phyloP scores from a whole-genome alignment of 1,140 invertebrate species.

The Wiebesia pumilae region DNA sequence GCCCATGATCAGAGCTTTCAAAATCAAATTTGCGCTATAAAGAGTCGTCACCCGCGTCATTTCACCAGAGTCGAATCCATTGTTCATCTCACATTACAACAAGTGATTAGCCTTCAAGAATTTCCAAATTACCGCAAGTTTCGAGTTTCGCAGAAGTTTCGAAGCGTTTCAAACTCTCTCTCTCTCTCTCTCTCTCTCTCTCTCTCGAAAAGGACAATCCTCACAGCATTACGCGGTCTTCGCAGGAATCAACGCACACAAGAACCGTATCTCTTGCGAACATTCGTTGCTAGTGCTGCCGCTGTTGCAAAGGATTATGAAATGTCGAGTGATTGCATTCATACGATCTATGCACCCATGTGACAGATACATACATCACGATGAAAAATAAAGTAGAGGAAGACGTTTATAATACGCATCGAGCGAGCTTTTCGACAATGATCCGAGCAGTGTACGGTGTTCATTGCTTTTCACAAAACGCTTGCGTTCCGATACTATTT shows the following conservation, averaged over 20 bases:
- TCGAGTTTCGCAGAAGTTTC: too few species aligned
- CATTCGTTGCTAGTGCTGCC: too few species aligned
- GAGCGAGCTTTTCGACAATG: not conserved
- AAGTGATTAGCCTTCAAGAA: conserved; percentile 6
- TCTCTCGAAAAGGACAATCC: not conserved
- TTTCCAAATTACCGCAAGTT: not conserved
- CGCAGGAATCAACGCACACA: not conserved
- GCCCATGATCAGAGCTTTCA: not conserved
- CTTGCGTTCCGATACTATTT: not conserved
- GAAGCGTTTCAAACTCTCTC: too few species aligned
- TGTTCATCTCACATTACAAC: not conserved
- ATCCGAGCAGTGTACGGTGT: too few species aligned
- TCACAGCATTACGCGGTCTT: conserved; percentile 10
- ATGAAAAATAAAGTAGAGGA: not conserved
- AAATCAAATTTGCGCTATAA: not conserved
- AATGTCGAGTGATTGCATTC: conserved; percentile 35
- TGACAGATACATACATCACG: not conserved
- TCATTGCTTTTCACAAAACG: not conserved
- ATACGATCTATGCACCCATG: not conserved
- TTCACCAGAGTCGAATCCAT: not conserved
- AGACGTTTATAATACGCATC: not conserved
- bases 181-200: too few species aligned
- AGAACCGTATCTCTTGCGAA: not conserved
- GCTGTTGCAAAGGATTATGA: not conserved
- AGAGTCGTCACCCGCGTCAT: not conserved